These are phyloP conservation scores for Sorex araneus DNA, from an alignment of 2,113 vertebrate genomes.

Conservation along the genomic window DNA sequence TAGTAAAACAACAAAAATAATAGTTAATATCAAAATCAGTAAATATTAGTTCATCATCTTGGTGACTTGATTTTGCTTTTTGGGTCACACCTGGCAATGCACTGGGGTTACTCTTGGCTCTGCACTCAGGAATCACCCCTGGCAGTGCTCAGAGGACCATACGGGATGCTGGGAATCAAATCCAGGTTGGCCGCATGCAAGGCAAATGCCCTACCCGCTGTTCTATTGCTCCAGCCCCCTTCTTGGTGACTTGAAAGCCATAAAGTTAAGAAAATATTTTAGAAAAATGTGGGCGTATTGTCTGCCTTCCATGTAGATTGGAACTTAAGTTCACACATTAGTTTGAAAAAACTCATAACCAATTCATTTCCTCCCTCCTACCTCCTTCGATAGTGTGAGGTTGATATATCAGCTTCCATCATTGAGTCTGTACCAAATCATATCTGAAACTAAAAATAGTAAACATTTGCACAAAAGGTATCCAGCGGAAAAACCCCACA, in stretches of 20 bases:
- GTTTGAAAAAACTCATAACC: neutral
- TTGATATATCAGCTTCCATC: neutral
- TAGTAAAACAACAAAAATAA: constrained; percentile 38
- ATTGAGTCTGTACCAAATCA: constrained; percentile 11
- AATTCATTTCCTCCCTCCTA: neutral
- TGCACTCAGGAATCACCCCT: no score
- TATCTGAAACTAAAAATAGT: constrained; percentile 52
- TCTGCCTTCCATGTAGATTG: constrained; percentile 43
- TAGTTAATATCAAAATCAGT: neutral
- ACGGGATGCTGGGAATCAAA: no score
- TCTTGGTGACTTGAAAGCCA: constrained; percentile 36
- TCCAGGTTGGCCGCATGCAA: no score
- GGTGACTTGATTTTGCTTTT: neutral
- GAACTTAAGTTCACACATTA: constrained; percentile 44
- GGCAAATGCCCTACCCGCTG: no score
- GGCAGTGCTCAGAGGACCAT: no score
- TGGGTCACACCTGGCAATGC: no score
- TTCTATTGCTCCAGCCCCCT: no score
- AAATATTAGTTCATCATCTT: neutral
- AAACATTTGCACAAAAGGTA: neutral
- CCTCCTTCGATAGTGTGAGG: neutral
- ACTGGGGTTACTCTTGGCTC: no score
- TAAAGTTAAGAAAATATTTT: constrained; percentile 46
- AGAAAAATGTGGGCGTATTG: neutral
- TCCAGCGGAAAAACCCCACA: constrained; percentile 20